Conservation (phyloP, 2,113 vertebrate genomes). For the Burhinus bistriatus region DNA sequence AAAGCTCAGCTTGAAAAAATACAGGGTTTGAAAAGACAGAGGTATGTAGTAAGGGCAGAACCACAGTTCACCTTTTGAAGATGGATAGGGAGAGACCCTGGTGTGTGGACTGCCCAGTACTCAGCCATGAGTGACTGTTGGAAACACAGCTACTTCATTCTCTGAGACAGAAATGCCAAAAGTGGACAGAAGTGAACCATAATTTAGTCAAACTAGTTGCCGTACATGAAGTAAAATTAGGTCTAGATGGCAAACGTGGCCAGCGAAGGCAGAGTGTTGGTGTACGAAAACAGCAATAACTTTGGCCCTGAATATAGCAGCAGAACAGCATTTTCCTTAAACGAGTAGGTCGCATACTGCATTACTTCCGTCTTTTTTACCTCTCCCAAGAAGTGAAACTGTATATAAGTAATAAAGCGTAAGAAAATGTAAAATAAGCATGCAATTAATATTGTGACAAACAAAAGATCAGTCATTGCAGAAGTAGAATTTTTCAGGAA, state of each 20-base stretch:
- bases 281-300: neutral
- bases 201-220: neutral
- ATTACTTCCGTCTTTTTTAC: neutral
- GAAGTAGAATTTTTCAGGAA: neutral
- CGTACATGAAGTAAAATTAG: neutral
- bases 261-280: neutral
- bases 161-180: neutral
- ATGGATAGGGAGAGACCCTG: neutral
- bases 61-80: neutral
- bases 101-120: neutral
- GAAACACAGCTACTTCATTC: neutral
- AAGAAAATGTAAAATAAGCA: neutral
- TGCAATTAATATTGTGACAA: neutral
- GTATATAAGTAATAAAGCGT: neutral
- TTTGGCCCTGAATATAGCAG: neutral
- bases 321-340: neutral
- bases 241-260: neutral
- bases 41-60: neutral
- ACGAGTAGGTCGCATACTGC: neutral
- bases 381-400: neutral
- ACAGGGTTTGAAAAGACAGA: neutral
- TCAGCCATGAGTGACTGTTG: neutral
- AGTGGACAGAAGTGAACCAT: accelerated
- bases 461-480: neutral
- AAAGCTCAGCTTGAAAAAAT: neutral